A percentile compares a stretch with the other conserved stretches of the same genome.
phyloP scores from a whole-genome alignment of 2,888 invertebrate genomes.

The Morpho deidamia region DNA sequence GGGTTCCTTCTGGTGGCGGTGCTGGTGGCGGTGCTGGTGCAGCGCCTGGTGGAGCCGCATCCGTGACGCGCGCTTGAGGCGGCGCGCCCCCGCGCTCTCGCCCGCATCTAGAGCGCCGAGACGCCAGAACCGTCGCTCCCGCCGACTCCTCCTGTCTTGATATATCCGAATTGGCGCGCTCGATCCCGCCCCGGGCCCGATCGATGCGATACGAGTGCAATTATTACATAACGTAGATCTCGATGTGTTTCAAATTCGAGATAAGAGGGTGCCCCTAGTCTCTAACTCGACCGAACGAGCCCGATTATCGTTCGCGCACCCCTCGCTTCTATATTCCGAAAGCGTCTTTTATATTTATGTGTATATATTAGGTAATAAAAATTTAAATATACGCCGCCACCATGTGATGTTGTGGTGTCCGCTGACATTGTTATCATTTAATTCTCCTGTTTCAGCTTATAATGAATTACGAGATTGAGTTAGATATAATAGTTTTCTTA shows the following conservation, averaged over 20 bases:
- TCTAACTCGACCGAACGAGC: background rate
- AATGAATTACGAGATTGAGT: conserved; percentile 4
- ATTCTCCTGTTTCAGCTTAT: conserved; percentile 8
- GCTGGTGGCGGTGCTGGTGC: conserved; percentile 79
- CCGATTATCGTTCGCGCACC: conserved; percentile 1
- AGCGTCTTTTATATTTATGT: conserved; percentile 21
- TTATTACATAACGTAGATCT: conserved; percentile 13
- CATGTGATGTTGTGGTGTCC: conserved; percentile 18
- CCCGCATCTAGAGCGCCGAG: conserved; percentile 40
- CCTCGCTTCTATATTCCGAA: conserved; percentile 13
- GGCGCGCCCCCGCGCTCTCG: conserved; percentile 57
- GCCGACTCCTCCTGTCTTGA: background rate
- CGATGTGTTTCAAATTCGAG: background rate
- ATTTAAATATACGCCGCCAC: conserved; percentile 16
- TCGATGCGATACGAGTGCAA: conserved; percentile 17
- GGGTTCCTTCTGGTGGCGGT: conserved; percentile 80
- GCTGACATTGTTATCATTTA: conserved; percentile 20
- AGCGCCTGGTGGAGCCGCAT: conserved; percentile 71
- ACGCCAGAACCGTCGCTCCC: too few relatives aligned
- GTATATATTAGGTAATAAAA: conserved; percentile 25
- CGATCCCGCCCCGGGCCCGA: conserved; percentile 8
- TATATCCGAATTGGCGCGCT: conserved; percentile 15
- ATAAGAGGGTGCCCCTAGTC: background rate
- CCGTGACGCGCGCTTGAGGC: conserved; percentile 67
- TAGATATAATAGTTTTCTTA: conserved; percentile 10